These are phyloP conservation scores for Drosophila hamatofila DNA, from an alignment of 2,888 invertebrate genomes.

Conservation along the genomic window DNA sequence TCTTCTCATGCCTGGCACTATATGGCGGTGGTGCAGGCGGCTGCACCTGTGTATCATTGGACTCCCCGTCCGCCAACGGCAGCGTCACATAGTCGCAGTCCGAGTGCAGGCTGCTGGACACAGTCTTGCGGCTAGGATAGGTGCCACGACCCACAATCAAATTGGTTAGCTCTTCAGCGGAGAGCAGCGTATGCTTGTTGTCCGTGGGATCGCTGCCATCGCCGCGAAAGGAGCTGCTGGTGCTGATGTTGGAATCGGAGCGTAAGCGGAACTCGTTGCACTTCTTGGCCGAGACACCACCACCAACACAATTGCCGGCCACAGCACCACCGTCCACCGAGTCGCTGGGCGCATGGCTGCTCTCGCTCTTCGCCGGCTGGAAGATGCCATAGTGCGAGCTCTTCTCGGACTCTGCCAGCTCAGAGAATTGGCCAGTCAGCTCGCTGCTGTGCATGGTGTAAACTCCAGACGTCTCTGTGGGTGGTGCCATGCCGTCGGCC, in stretches of 20 bases:
- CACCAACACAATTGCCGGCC: constrained; percentile 85
- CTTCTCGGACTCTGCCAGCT: constrained; percentile 87
- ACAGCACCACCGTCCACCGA: constrained; percentile 86
- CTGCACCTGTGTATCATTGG: constrained; percentile 79
- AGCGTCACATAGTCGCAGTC: constrained; percentile 95
- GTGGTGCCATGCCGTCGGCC: constrained; percentile 87
- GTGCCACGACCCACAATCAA: constrained; percentile 92
- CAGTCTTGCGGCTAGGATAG: constrained; percentile 91
- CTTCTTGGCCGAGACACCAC: constrained; percentile 72
- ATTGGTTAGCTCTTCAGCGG: constrained; percentile 93
- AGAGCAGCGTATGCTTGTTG: constrained; percentile 90
- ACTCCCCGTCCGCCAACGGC: constrained; percentile 86
- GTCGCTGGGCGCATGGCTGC: constrained; percentile 77
- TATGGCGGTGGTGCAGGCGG: constrained; percentile 91
- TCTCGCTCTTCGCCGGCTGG: constrained; percentile 85
- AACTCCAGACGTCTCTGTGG: constrained; percentile 94
- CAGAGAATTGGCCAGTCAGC: constrained; percentile 87
- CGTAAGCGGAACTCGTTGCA: constrained; percentile 87
- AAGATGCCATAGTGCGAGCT: constrained; percentile 87
- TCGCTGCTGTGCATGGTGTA: constrained; percentile 91
- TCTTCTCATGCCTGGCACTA: constrained; percentile 88
- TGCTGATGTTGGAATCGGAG: constrained; percentile 92
- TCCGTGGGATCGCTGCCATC: constrained; percentile 96
- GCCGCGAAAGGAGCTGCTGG: constrained; percentile 92
- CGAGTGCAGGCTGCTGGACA: constrained; percentile 94